phyloP scores from a whole-genome alignment of 2,113 vertebrate species.

The Proteles cristata region DNA sequence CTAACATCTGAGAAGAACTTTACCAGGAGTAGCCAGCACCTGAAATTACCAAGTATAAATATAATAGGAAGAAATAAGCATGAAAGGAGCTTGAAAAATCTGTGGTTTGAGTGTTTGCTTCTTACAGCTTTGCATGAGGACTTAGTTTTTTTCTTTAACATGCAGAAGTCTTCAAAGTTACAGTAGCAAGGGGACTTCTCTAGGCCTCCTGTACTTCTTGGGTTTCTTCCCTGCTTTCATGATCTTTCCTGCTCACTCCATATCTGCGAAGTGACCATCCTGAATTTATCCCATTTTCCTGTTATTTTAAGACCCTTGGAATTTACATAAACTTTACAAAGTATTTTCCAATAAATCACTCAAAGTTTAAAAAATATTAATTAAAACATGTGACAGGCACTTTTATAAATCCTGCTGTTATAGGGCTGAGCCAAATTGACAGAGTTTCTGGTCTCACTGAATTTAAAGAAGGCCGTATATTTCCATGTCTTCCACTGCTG shows the following conservation, averaged over 20 bases:
- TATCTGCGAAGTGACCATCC: background rate
- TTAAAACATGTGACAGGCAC: background rate
- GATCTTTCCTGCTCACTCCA: background rate
- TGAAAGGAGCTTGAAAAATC: background rate
- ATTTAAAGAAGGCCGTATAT: background rate
- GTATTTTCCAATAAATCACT: background rate
- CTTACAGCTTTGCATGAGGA: background rate
- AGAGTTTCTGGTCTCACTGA: background rate
- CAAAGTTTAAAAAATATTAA: conserved; percentile 22
- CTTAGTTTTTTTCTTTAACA: background rate
- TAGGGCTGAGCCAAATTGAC: background rate
- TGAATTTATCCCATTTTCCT: background rate
- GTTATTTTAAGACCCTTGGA: conserved; percentile 16
- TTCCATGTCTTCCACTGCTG: background rate
- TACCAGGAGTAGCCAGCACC: background rate
- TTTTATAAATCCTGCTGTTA: background rate
- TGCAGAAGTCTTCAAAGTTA: background rate
- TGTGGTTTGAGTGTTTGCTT: background rate
- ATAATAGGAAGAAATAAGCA: background rate
- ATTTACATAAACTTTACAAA: background rate
- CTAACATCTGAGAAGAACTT: background rate
- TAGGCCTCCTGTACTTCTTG: background rate
- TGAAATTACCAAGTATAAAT: background rate
- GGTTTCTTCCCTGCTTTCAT: background rate
- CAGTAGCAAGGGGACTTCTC: background rate